These are phyloP conservation scores for Perizoma flavofasciatum DNA, from an alignment of 2,888 invertebrate genomes.

Conservation along the genomic window DNA sequence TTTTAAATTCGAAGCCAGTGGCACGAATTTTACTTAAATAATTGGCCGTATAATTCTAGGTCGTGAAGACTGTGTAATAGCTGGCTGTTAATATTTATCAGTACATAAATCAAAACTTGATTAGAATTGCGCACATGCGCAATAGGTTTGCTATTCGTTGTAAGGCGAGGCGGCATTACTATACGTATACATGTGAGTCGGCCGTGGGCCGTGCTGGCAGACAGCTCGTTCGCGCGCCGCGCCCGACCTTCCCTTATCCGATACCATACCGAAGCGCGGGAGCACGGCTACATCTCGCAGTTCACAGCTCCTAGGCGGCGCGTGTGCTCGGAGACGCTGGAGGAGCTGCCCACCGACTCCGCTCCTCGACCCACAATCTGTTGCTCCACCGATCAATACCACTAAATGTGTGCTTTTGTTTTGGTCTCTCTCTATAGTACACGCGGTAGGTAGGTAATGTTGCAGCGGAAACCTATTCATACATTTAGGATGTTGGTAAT, in stretches of 20 bases:
- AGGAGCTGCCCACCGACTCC: no score
- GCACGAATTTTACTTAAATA: no score
- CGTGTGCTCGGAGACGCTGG: not conserved
- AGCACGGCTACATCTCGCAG: not conserved
- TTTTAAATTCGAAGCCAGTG: no score
- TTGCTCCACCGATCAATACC: slow-evolving; percentile 63
- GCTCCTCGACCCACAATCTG: slow-evolving; percentile 45
- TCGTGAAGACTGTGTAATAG: no score
- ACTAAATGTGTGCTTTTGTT: slow-evolving; percentile 61
- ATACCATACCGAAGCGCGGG: not conserved
- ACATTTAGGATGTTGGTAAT: no score
- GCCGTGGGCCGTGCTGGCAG: slow-evolving; percentile 37
- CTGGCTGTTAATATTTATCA: no score
- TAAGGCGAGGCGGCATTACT: no score
- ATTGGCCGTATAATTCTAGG: no score
- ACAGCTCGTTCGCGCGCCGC: slow-evolving; percentile 19
- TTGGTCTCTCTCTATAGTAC: slow-evolving; percentile 44
- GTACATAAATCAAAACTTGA: no score
- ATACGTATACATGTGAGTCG: slow-evolving; percentile 31
- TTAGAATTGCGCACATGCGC: slow-evolving; percentile 12
- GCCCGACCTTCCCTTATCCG: not conserved
- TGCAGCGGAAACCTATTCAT: no score
- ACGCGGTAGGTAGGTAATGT: not conserved
- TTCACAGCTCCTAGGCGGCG: slow-evolving; percentile 3
- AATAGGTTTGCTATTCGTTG: not conserved